Evolutionary conservation across 2,888 invertebrate species (phyloP).

Genomic region (Megalurothrips usitatus): DNA sequence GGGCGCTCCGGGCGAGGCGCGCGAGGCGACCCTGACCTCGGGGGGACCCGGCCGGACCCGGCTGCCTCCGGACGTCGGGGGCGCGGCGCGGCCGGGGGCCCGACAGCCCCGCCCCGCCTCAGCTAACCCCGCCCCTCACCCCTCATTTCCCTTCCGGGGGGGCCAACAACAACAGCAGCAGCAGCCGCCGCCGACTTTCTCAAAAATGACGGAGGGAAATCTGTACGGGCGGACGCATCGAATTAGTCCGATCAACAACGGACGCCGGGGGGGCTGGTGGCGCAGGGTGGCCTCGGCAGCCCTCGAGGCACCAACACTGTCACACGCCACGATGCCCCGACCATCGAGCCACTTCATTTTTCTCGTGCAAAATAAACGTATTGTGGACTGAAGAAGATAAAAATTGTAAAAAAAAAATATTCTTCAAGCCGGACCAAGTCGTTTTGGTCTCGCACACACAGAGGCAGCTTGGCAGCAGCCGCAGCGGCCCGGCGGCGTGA

Average conservation of each 20-base stretch:
- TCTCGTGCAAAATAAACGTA: too few species aligned
- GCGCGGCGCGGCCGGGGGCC: background rate
- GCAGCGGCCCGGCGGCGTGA: too few species aligned
- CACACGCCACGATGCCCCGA: too few species aligned
- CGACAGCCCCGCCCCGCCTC: too few species aligned
- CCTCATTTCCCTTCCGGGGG: background rate
- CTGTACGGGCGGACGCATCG: background rate
- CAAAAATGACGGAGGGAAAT: background rate
- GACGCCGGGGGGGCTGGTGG: background rate
- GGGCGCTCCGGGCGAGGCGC: background rate
- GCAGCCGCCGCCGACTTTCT: background rate
- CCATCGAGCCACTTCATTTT: too few species aligned
- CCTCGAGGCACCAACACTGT: too few species aligned
- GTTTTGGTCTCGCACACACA: too few species aligned
- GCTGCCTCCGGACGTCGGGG: background rate
- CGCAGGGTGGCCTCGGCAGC: too few species aligned
- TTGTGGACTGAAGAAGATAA: too few species aligned
- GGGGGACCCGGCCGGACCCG: background rate
- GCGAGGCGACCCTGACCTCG: slow-evolving; percentile 3
- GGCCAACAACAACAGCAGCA: background rate
- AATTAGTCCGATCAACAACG: background rate
- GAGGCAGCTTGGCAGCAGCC: too few species aligned
- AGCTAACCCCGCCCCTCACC: background rate
- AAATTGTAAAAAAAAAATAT: too few species aligned
- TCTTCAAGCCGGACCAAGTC: too few species aligned